Base-by-base conservation (phyloP, 1,140 invertebrate species). In the Bombus huntii region DNA sequence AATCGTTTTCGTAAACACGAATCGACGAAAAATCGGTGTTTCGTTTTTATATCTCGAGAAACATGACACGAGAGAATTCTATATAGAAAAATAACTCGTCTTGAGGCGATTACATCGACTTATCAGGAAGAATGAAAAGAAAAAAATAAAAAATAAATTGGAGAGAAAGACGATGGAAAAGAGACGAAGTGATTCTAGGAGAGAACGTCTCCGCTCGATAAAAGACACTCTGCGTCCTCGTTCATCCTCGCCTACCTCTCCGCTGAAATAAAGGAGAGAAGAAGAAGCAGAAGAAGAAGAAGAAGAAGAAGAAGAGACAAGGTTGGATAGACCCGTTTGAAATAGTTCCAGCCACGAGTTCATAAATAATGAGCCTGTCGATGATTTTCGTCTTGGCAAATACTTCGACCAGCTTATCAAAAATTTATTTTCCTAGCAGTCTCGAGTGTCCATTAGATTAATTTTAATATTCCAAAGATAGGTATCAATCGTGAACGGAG, bases 131-230 rank as follows among this genome's bases (percentile, higher is more conserved):
- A 59, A 57, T 28, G 65, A 47, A 77, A n/a, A 66, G 44, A 10
- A 37, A 15, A 2, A 53, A 68, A 28, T 25, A 37, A 66, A 28
- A 44, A 42, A 74, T 13, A n/a, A 13, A 47, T 53, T 22, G 22
- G 12, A 3, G n/a, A 13, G 22, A 47, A 47, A 4, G 22, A 1
- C 1, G 28, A 34, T 37, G 42, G 62, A 47, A 57, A 83, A n/a
- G 53, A n/a, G 47, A 70, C 42, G 39, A 62, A 42, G 37, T 5
- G 76, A 57, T 53, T 85, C 76, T 42, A 81, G 44, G 42, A 44
- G 78, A 81, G 71, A 74, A 66, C 22, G 78, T 81, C 53, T 59
- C 25, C 71, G 78, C 79, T 85, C 84, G 84, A 81, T 85, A 81
- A 85, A 85, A 81, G 84, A 80, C 76, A 85, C 76, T 72, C 78